These are phyloP conservation scores for Elanus axillaris DNA, from an alignment of 2,113 vertebrate species.

Conservation along the genomic window DNA sequence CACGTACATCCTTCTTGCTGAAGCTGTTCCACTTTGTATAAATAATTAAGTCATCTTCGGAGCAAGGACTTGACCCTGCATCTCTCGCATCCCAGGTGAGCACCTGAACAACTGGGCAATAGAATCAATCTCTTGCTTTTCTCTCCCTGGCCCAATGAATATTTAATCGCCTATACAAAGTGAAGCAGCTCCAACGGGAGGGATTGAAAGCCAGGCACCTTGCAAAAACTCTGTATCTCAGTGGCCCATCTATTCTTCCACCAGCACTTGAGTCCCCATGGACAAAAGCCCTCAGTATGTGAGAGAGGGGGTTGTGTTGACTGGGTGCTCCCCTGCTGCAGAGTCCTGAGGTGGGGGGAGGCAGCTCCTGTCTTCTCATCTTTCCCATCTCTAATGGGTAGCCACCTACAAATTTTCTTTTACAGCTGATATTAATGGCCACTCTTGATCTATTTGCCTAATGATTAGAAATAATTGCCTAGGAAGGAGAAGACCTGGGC, in stretches of 20 bases:
- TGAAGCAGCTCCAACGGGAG: background rate
- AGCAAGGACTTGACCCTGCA: conserved; percentile 22
- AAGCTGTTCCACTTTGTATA: conserved; percentile 26
- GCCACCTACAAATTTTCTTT: background rate
- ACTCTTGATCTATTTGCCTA: background rate
- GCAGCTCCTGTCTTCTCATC: background rate
- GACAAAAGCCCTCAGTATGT: background rate
- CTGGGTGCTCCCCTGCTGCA: background rate
- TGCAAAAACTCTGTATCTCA: background rate
- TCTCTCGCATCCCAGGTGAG: background rate
- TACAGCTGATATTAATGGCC: background rate
- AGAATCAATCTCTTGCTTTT: conserved; percentile 52
- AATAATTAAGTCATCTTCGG: conserved; percentile 39
- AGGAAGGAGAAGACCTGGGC: background rate
- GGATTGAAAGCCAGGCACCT: background rate
- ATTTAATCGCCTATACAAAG: background rate
- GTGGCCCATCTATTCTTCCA: background rate
- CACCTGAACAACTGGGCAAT: conserved; percentile 8
- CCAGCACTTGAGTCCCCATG: background rate
- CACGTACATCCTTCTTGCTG: background rate
- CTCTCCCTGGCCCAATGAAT: conserved; percentile 35
- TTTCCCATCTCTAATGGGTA: fast-evolving
- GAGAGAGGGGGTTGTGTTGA: background rate
- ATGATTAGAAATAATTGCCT: background rate
- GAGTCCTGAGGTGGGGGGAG: background rate